Percentiles rank a stretch among this genome's conserved stretches.
phyloP scores from a whole-genome alignment of 2,113 vertebrate species.

The Pycnonotus jocosus region DNA sequence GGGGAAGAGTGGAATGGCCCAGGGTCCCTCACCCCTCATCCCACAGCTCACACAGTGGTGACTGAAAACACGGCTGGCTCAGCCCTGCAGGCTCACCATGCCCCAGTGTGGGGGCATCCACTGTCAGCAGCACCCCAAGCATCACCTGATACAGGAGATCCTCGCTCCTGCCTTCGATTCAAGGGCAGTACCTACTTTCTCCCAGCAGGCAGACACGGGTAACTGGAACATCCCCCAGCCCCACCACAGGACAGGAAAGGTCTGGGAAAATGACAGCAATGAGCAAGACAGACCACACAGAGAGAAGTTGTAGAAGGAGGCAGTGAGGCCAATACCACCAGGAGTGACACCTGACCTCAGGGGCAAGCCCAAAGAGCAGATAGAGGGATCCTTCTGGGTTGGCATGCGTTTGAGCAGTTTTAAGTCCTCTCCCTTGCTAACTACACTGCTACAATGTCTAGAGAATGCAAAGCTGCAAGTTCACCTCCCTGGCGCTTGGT shows the following conservation, averaged over 20 bases:
- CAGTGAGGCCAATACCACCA: not conserved
- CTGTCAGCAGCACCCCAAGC: not conserved
- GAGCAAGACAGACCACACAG: not conserved
- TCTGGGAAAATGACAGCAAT: not conserved
- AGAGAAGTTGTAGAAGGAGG: not conserved
- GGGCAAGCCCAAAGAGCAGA: not conserved
- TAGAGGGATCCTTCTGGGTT: not conserved
- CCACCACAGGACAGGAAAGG: not conserved
- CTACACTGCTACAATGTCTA: not conserved
- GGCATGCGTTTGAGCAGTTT: not conserved
- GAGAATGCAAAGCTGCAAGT: not conserved
- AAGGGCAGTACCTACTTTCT: not conserved
- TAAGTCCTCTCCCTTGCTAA: not conserved
- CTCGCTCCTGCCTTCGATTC: fast-evolving
- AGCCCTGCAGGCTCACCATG: not conserved
- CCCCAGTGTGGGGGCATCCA: not conserved
- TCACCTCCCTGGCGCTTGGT: fast-evolving
- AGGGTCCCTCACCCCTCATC: too few species aligned
- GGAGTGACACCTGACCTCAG: not conserved
- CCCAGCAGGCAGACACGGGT: not conserved
- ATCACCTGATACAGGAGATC: not conserved
- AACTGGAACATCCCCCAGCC: not conserved
- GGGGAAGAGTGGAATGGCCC: fast-evolving
- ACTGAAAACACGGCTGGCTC: fast-evolving
- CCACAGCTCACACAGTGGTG: not conserved